phyloP scores from a whole-genome alignment of 2,888 invertebrate genomes.

The Synanthedon tipuliformis region DNA sequence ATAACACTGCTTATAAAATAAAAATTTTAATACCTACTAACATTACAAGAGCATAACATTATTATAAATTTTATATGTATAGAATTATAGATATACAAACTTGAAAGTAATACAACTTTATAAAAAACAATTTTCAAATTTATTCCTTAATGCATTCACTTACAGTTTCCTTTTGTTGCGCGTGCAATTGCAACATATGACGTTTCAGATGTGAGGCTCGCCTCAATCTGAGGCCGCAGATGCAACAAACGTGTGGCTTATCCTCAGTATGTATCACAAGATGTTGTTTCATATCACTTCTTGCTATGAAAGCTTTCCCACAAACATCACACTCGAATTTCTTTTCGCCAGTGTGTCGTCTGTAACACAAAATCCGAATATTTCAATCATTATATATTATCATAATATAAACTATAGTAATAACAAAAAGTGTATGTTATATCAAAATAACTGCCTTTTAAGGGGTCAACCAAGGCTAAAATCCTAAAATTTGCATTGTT shows the following conservation, averaged over 20 bases:
- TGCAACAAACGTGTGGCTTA: slow-evolving; percentile 43
- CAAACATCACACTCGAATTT: slow-evolving; percentile 55
- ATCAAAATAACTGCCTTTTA: no score
- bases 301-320: slow-evolving; percentile 49
- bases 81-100: not conserved
- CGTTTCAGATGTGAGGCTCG: slow-evolving; percentile 53
- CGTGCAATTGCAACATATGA: slow-evolving; percentile 25
- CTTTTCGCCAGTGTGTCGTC: slow-evolving; percentile 60
- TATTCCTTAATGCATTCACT: not conserved
- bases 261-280: slow-evolving; percentile 46
- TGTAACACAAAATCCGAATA: slow-evolving; percentile 26
- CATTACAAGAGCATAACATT: not conserved
- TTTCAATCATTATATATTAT: slow-evolving; percentile 1
- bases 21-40: not conserved
- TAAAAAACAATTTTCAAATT: not conserved
- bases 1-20: not conserved
- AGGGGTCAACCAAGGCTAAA: no score
- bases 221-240: slow-evolving; percentile 47
- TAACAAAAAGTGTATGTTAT: not conserved
- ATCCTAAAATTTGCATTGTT: no score
- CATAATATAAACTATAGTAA: not conserved
- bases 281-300: slow-evolving; percentile 58
- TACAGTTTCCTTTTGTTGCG: not conserved
- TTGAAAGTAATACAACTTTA: not conserved
- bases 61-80: not conserved